These are phyloP conservation scores for Morpho deidamia DNA, from an alignment of 2,888 invertebrate species.

Conservation along the genomic window DNA sequence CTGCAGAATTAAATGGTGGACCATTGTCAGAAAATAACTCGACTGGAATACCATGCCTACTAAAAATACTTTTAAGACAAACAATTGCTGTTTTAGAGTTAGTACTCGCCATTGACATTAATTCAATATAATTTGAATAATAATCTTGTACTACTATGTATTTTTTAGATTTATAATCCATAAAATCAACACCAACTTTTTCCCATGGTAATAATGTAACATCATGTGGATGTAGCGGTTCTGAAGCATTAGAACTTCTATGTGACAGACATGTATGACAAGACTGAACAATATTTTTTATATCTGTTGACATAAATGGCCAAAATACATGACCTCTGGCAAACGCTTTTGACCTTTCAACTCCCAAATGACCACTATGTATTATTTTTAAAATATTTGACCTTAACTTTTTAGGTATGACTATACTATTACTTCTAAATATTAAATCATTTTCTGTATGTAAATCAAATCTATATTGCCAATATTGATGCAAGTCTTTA, in stretches of 20 bases:
- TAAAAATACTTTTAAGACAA: too few relatives aligned
- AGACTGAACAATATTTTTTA: slow-evolving; percentile 15
- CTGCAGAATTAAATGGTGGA: slow-evolving; percentile 24
- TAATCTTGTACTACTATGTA: too few relatives aligned
- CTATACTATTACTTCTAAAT: neutral
- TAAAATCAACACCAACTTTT: slow-evolving; percentile 26
- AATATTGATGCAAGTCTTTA: too few relatives aligned
- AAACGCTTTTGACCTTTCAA: slow-evolving; percentile 21
- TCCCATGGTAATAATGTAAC: slow-evolving; percentile 20
- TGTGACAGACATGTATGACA: slow-evolving; percentile 15
- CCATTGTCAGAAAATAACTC: too few relatives aligned
- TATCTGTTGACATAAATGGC: slow-evolving; percentile 24
- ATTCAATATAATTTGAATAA: too few relatives aligned
- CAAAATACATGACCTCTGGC: slow-evolving; percentile 25
- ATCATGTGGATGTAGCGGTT: slow-evolving; percentile 14
- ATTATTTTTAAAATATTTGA: too few relatives aligned
- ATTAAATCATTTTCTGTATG: too few relatives aligned
- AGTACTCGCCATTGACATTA: too few relatives aligned
- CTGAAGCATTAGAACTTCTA: slow-evolving; percentile 17
- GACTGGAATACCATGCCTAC: too few relatives aligned
- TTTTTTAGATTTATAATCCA: slow-evolving; percentile 19
- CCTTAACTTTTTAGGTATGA: neutral
- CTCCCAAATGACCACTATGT: too few relatives aligned
- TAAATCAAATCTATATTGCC: too few relatives aligned
- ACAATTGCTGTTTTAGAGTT: too few relatives aligned